Percentiles rank a stretch among this genome's conserved stretches.
Conservation (phyloP, 2,113 vertebrate species). For the Indri indri region DNA sequence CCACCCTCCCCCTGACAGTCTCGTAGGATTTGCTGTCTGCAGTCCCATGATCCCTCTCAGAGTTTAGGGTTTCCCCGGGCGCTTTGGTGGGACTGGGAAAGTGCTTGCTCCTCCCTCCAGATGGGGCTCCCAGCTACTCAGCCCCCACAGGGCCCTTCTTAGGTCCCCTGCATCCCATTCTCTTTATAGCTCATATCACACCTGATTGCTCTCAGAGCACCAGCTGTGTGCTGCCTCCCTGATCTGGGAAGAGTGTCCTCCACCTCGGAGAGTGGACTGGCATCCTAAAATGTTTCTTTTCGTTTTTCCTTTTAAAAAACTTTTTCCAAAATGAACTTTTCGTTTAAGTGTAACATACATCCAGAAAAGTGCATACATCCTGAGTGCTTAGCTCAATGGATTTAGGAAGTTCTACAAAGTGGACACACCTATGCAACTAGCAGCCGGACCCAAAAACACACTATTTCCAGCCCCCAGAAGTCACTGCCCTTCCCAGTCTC, state of each 20-base stretch:
- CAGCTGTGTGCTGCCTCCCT: neutral
- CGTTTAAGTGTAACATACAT: neutral
- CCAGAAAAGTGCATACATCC: neutral
- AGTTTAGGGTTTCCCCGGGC: neutral
- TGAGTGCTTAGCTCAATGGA: neutral
- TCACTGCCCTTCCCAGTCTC: neutral
- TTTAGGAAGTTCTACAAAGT: neutral
- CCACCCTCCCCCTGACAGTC: neutral
- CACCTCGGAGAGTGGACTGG: neutral
- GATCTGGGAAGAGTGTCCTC: neutral
- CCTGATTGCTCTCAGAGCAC: neutral
- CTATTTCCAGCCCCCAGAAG: neutral
- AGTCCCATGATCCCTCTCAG: neutral
- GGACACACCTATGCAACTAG: neutral
- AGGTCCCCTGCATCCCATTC: neutral
- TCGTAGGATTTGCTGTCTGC: neutral
- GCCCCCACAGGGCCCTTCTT: neutral
- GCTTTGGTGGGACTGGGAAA: neutral
- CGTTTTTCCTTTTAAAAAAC: neutral
- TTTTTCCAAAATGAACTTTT: constrained; percentile 1
- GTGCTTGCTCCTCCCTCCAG: neutral
- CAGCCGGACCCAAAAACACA: neutral
- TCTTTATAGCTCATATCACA: neutral
- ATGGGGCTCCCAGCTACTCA: neutral
- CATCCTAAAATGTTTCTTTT: neutral